Evolutionary conservation across 2,797 vertebrate species (phyloP).

Genomic region (Pantherophis alleghaniensis): DNA sequence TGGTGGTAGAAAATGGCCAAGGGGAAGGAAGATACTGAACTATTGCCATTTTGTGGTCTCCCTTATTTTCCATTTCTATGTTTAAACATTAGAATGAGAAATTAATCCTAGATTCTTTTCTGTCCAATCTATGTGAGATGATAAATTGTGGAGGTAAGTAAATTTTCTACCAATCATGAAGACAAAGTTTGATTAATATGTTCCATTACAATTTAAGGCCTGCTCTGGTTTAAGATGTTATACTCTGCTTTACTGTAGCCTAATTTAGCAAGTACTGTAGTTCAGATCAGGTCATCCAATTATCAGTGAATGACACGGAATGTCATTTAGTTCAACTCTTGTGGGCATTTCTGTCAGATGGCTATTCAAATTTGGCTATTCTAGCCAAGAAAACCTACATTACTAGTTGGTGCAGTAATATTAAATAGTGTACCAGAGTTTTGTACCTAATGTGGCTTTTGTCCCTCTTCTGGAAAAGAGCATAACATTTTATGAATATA

Average conservation of each 20-base stretch:
- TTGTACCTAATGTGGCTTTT: not conserved
- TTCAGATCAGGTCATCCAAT: not conserved
- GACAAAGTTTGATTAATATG: not conserved
- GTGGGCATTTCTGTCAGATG: not conserved
- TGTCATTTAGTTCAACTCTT: not conserved
- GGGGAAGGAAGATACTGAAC: not conserved
- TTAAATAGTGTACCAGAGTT: not conserved
- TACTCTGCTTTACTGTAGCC: not conserved
- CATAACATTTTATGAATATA: not conserved
- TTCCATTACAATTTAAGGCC: not conserved
- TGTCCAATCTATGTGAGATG: not conserved
- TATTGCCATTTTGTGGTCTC: not conserved
- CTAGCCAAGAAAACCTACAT: not conserved
- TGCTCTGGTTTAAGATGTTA: not conserved
- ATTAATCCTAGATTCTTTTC: not conserved
- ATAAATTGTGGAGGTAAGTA: not conserved
- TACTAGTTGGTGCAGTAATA: not conserved
- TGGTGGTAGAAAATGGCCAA: not conserved
- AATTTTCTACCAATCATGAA: not conserved
- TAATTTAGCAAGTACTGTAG: not conserved
- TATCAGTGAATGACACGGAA: not conserved
- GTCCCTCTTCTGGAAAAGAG: not conserved
- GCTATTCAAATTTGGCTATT: not conserved
- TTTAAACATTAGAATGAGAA: not conserved
- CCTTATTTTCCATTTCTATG: not conserved